These are phyloP conservation scores for Pachydiplax longipennis DNA, from an alignment of 2,888 invertebrate genomes.

Conservation along the genomic window DNA sequence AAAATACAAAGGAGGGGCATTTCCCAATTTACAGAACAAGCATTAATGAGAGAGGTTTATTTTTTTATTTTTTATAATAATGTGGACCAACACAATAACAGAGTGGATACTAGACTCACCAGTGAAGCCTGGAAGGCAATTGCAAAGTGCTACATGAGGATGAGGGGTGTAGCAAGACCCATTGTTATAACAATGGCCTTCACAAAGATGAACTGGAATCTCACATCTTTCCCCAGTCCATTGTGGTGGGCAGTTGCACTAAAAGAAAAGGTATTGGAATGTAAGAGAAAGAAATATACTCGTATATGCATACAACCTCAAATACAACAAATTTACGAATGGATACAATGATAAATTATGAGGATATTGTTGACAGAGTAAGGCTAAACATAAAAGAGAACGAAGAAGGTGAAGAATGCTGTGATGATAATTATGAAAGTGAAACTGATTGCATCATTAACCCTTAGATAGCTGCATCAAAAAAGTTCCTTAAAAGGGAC, in stretches of 20 bases:
- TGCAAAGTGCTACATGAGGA: slow-evolving; percentile 59
- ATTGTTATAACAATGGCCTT: slow-evolving; percentile 67
- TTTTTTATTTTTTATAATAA: not conserved
- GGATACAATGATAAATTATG: too few relatives aligned
- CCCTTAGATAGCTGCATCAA: too few relatives aligned
- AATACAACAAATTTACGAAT: too few relatives aligned
- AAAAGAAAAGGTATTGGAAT: slow-evolving; percentile 50
- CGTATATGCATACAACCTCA: too few relatives aligned
- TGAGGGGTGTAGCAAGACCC: slow-evolving; percentile 64
- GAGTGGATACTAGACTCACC: slow-evolving; percentile 54
- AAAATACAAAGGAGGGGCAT: not conserved
- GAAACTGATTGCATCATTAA: too few relatives aligned
- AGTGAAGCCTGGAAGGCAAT: slow-evolving; percentile 64
- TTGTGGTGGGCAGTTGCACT: slow-evolving; percentile 69
- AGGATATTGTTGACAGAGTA: too few relatives aligned
- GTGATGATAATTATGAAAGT: too few relatives aligned
- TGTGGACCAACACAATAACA: not conserved
- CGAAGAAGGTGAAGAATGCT: too few relatives aligned
- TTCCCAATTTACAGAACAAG: not conserved
- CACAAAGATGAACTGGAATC: slow-evolving; percentile 66
- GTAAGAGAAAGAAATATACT: slow-evolving; percentile 28
- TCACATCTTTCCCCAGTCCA: slow-evolving; percentile 74
- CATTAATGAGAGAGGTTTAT: too few relatives aligned
- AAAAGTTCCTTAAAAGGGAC: too few relatives aligned
- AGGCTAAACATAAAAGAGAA: too few relatives aligned